These are phyloP conservation scores for Melanotaenia pygmaea DNA, from an alignment of 2,797 vertebrate species.

Conservation along the genomic window DNA sequence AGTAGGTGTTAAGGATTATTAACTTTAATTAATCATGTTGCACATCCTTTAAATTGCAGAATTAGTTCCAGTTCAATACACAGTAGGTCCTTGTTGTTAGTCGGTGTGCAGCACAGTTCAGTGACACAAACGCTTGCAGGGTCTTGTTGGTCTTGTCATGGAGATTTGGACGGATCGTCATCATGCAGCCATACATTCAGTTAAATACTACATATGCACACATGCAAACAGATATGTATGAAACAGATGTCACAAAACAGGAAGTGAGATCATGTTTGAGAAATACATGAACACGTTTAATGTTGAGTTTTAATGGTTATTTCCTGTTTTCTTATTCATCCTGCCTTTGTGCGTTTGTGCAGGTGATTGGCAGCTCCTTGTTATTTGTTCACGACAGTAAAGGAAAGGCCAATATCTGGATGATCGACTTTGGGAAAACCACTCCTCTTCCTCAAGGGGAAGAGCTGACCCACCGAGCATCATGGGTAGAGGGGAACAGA, in stretches of 20 bases:
- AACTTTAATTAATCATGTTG: not conserved
- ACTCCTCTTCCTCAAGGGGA: constrained; percentile 92
- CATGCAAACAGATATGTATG: constrained; percentile 3
- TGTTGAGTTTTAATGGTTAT: not conserved
- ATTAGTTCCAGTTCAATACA: not conserved
- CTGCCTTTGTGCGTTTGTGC: constrained; percentile 29
- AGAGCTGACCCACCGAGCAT: constrained; percentile 87
- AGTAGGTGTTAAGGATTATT: not conserved
- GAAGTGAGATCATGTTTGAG: constrained; percentile 54
- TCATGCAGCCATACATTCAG: constrained; percentile 25
- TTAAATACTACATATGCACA: constrained; percentile 7
- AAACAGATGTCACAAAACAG: constrained; percentile 41
- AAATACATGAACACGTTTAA: constrained; percentile 14
- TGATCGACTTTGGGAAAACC: constrained; percentile 99
- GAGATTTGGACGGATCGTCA: constrained; percentile 24
- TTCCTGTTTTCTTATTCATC: constrained; percentile 28
- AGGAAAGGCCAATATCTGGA: constrained; percentile 96
- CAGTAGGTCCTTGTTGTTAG: not conserved
- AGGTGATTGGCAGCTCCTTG: constrained; percentile 99
- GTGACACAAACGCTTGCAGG: not conserved
- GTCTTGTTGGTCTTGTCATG: constrained; percentile 3
- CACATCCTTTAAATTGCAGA: not conserved
- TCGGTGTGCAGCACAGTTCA: not conserved
- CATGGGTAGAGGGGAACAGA: constrained; percentile 94
- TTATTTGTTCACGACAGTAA: constrained; percentile 96